Evolutionary conservation across 1,140 invertebrate genomes (phyloP), one percentile per base, ranked within the genome.

Genomic region (Monochamus saltuarius): DNA sequence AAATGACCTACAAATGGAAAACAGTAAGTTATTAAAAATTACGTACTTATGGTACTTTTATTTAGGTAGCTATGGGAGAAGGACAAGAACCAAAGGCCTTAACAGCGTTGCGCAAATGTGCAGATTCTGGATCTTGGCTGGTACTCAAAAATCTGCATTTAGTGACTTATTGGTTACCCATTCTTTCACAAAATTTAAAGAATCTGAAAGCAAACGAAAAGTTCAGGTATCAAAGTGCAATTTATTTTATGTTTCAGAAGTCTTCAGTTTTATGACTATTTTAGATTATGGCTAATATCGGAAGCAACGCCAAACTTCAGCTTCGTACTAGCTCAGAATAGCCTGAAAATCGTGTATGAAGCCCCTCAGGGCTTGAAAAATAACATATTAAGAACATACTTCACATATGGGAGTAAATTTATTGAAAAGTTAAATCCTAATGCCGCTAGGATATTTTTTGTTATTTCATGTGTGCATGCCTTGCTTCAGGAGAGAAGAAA

Each of bases 71-170:
- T 2, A 80, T 82, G 67, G 77, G 78, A 8, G 71, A 73, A 56
- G 67, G 69, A 0, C 65, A 68, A 52, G 91, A 94, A 75, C 70
- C 91, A 0, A 78, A 82, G 59, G 82, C 85, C 39, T 67, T 93
- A 11, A 83, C 85, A 1, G 58, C 63, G 1, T 73, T 77, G 49
- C 66, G 72, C 34, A 64, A 73, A 17, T 69, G 69, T 16, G 60
- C 64, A 1, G 61, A 75, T 14, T 43, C 58, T 10, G 80, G 73
- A 9, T 60, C 68, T 4, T 94, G 92, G 91, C 70, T 94, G 3
- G 85, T 89, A 45, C 74, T 96, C 34, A 95, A 94, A 75, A 97
- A 97, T 77, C 79, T 97, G 0, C 95, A 97, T 75, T 78, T 97
- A 10, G 89, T 93, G 10, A 85, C 87, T 0, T 81, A 84, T 34